These are phyloP conservation scores for Eciton burchellii DNA, from an alignment of 1,140 invertebrate genomes.

Conservation along the genomic window DNA sequence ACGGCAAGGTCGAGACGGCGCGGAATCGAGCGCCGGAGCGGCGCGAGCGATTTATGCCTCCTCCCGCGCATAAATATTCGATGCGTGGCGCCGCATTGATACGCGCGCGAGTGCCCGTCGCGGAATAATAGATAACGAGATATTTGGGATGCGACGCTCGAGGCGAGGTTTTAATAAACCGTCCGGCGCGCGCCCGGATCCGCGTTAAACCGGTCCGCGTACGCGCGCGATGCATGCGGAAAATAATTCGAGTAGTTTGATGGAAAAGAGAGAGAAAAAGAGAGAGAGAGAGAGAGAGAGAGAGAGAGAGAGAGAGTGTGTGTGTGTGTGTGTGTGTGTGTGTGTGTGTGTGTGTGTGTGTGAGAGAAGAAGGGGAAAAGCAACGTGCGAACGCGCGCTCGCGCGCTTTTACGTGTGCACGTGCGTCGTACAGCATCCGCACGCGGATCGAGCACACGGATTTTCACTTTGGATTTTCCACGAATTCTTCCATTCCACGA, in stretches of 20 bases:
- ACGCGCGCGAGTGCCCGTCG: neutral
- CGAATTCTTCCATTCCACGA: neutral
- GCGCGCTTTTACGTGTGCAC: neutral
- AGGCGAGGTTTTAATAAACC: slow-evolving; percentile 57
- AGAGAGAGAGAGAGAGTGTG: too few species aligned
- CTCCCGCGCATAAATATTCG: slow-evolving; percentile 55
- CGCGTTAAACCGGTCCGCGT: slow-evolving; percentile 32
- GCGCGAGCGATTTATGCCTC: slow-evolving; percentile 38
- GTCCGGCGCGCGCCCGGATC: neutral
- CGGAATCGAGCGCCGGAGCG: slow-evolving; percentile 7
- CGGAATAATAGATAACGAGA: slow-evolving; percentile 49
- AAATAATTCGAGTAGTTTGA: slow-evolving; percentile 32
- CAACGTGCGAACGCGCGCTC: slow-evolving; percentile 18
- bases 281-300: too few species aligned
- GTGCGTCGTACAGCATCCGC: neutral
- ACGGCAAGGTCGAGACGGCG: slow-evolving; percentile 39
- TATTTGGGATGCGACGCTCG: slow-evolving; percentile 47
- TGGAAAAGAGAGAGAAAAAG: too few species aligned
- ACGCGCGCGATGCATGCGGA: slow-evolving; percentile 13
- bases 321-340: too few species aligned
- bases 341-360: too few species aligned
- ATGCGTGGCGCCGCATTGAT: slow-evolving; percentile 33
- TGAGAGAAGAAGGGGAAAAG: too few species aligned
- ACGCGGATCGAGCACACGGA: neutral
- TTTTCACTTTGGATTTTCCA: too few species aligned